Evolutionary conservation across 2,113 vertebrate genomes (phyloP).

Genomic region (Lutjanus erythropterus): DNA sequence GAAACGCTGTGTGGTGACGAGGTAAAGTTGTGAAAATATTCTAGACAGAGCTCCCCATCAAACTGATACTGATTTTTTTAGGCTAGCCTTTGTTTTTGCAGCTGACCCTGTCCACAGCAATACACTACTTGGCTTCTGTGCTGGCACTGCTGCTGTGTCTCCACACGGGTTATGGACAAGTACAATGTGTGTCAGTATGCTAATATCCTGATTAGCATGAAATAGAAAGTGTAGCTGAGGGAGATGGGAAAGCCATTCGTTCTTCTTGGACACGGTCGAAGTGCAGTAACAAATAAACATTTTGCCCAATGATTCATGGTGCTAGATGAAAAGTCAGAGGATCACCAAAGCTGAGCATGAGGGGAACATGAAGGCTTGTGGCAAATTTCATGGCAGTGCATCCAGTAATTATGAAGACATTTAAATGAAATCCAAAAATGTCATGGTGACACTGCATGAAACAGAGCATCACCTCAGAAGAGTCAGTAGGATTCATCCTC

Average conservation of each 20-base stretch:
- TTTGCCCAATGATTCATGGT: not conserved
- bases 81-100: too few species aligned
- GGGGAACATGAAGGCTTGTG: not conserved
- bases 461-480: not conserved
- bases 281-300: not conserved
- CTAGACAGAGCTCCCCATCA: too few species aligned
- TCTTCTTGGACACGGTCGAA: not conserved
- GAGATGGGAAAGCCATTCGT: not conserved
- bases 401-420: not conserved
- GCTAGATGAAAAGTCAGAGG: not conserved
- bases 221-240: not conserved
- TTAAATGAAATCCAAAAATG: not conserved
- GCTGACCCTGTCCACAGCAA: too few species aligned
- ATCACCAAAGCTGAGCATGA: not conserved
- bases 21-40: too few species aligned
- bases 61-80: too few species aligned
- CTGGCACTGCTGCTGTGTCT: too few species aligned
- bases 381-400: not conserved
- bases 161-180: too few species aligned
- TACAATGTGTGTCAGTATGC: not conserved
- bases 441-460: not conserved
- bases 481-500: not conserved
- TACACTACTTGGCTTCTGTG: too few species aligned
- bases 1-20: too few species aligned
- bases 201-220: not conserved